Evolutionary conservation across 2,888 invertebrate genomes (phyloP).

Genomic region (Folsomia manolachei): DNA sequence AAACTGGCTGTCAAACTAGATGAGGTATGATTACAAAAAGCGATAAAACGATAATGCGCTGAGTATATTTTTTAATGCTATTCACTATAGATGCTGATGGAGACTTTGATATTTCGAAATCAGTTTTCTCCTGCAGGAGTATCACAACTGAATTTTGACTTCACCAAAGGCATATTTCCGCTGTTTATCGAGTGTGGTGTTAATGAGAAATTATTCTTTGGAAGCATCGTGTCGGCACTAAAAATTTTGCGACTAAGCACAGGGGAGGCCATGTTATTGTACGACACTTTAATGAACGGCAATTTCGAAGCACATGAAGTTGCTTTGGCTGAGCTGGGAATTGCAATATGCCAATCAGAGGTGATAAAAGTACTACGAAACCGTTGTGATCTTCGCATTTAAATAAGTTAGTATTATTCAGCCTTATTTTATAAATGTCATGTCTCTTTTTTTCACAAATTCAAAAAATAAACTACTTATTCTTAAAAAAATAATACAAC

Average conservation of each 20-base stretch:
- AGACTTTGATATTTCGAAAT: conserved; percentile 37
- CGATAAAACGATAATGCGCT: not conserved
- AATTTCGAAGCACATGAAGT: conserved; percentile 39
- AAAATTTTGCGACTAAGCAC: conserved; percentile 40
- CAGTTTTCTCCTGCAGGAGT: conserved; percentile 40
- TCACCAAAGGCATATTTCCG: conserved; percentile 43
- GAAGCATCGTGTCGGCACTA: conserved; percentile 37
- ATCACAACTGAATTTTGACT: conserved; percentile 35
- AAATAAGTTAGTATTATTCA: not conserved
- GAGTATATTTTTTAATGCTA: not conserved
- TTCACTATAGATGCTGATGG: conserved; percentile 40
- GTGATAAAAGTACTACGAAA: conserved; percentile 7
- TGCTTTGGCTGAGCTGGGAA: conserved; percentile 39
- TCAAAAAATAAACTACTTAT: no score
- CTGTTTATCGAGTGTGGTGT: conserved; percentile 34
- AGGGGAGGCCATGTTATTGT: conserved; percentile 40
- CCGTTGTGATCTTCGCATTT: conserved; percentile 11
- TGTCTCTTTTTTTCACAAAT: not conserved
- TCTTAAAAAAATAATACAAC: no score
- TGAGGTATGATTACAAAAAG: conserved; percentile 26
- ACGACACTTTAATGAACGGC: conserved; percentile 36
- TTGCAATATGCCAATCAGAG: conserved; percentile 16
- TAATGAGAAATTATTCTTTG: conserved; percentile 38
- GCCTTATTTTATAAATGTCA: not conserved
- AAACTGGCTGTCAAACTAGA: conserved; percentile 40